Evolutionary conservation across 2,888 invertebrate species (phyloP).

Genomic region (Mesorhabditis sp.): DNA sequence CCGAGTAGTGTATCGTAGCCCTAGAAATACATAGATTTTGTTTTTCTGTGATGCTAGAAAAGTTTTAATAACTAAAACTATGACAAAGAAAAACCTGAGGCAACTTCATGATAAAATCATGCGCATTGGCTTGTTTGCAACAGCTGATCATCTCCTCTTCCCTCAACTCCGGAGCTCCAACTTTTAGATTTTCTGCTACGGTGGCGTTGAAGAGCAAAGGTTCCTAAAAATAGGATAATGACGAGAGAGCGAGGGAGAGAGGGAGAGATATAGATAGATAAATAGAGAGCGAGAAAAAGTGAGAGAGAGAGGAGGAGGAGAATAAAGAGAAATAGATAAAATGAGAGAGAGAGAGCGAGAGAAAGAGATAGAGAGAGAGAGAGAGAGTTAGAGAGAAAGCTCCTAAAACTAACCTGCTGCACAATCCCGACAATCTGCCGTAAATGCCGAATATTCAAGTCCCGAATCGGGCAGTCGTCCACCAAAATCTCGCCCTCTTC

Average conservation of each 20-base stretch:
- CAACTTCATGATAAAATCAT: constrained; percentile 33
- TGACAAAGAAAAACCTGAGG: constrained; percentile 14
- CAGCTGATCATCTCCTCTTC: constrained; percentile 26
- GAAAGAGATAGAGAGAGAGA: too few species aligned
- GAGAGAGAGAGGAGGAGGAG: too few species aligned
- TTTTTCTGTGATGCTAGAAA: background rate
- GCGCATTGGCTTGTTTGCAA: constrained; percentile 36
- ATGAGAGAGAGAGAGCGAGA: too few species aligned
- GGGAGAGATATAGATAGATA: too few species aligned
- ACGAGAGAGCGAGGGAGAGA: too few species aligned
- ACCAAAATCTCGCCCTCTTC: constrained; percentile 65
- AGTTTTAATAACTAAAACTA: background rate
- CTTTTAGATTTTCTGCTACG: constrained; percentile 20
- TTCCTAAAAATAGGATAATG: constrained; percentile 16
- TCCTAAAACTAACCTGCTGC: constrained; percentile 16
- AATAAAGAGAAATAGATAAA: too few species aligned
- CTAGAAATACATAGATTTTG: constrained; percentile 11
- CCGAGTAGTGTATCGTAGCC: constrained; percentile 34
- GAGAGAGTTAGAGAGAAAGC: too few species aligned
- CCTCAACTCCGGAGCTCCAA: constrained; percentile 25
- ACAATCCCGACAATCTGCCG: constrained; percentile 30
- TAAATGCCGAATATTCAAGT: constrained; percentile 25
- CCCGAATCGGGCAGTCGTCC: constrained; percentile 25
- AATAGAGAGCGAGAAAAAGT: too few species aligned
- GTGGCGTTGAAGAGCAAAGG: constrained; percentile 29